These are phyloP conservation scores for Acridotheres tristis DNA, from an alignment of 2,797 vertebrate species.

Conservation along the genomic window DNA sequence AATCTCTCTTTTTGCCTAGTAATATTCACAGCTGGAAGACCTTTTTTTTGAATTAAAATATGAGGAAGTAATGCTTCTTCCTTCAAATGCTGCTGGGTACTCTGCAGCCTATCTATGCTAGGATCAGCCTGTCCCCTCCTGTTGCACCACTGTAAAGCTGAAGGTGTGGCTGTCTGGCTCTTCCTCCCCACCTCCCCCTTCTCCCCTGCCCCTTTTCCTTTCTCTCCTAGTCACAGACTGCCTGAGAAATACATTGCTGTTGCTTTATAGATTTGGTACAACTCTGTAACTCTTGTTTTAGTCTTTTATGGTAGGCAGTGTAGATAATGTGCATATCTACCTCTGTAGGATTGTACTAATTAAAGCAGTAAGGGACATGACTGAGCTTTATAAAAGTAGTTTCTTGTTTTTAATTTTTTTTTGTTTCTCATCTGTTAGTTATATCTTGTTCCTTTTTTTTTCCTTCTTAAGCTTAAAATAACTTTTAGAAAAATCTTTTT, in stretches of 20 bases:
- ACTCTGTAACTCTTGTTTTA: not conserved
- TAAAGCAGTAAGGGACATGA: not conserved
- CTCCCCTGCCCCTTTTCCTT: not conserved
- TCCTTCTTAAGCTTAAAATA: not conserved
- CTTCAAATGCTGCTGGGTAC: not conserved
- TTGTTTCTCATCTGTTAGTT: not conserved
- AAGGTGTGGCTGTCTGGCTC: not conserved
- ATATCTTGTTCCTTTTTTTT: not conserved
- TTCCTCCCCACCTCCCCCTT: too few relatives aligned
- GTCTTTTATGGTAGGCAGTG: not conserved
- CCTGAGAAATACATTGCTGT: not conserved
- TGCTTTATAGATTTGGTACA: not conserved
- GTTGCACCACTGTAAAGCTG: not conserved
- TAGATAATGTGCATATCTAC: not conserved
- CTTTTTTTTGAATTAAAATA: not conserved
- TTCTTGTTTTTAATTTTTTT: not conserved
- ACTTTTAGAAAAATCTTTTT: not conserved
- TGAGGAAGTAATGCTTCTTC: not conserved
- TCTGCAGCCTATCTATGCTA: not conserved
- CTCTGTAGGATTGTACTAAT: not conserved
- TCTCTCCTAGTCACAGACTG: not conserved
- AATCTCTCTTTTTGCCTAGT: not conserved
- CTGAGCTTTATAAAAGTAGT: not conserved
- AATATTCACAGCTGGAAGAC: not conserved
- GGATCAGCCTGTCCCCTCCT: not conserved